Evolutionary conservation across 2,797 vertebrate genomes (phyloP).

Genomic region (Hydrocynus forskahlii): DNA sequence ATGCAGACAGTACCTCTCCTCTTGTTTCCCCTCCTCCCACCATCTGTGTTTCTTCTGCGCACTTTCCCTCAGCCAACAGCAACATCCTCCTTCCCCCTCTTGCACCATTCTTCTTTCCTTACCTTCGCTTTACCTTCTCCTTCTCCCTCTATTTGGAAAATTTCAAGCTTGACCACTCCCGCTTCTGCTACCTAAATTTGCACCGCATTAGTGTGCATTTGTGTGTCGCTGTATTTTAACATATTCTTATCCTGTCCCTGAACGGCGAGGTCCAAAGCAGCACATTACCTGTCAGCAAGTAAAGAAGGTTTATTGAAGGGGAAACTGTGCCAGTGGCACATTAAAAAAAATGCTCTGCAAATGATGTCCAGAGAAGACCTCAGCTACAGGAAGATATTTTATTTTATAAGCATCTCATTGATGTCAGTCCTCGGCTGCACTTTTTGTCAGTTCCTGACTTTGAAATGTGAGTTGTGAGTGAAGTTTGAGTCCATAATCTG

Average conservation of each 20-base stretch:
- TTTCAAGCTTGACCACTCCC: constrained; percentile 27
- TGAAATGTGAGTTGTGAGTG: constrained; percentile 34
- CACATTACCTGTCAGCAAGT: constrained; percentile 29
- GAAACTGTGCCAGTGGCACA: background rate
- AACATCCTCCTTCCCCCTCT: constrained; percentile 65
- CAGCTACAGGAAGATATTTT: constrained; percentile 30
- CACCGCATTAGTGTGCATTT: constrained; percentile 12
- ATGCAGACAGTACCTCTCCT: constrained; percentile 11
- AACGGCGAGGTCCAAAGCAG: constrained; percentile 20
- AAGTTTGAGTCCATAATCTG: constrained; percentile 41
- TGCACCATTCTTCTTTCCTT: constrained; percentile 16
- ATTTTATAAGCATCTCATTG: constrained; percentile 48
- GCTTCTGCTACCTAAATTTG: constrained; percentile 17
- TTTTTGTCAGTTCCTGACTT: constrained; percentile 33
- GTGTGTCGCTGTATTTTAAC: constrained; percentile 18
- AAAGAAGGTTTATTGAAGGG: constrained; percentile 29
- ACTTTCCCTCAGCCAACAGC: constrained; percentile 65
- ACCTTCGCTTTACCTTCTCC: constrained; percentile 19
- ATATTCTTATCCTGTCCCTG: constrained; percentile 21
- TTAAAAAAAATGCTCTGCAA: constrained; percentile 30
- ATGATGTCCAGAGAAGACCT: constrained; percentile 24
- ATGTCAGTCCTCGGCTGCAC: constrained; percentile 28
- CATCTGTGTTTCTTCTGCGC: constrained; percentile 58
- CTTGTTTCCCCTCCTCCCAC: constrained; percentile 11
- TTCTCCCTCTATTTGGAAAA: constrained; percentile 14